Conservation (phyloP, 2,113 vertebrate genomes). For the Oriolus oriolus region DNA sequence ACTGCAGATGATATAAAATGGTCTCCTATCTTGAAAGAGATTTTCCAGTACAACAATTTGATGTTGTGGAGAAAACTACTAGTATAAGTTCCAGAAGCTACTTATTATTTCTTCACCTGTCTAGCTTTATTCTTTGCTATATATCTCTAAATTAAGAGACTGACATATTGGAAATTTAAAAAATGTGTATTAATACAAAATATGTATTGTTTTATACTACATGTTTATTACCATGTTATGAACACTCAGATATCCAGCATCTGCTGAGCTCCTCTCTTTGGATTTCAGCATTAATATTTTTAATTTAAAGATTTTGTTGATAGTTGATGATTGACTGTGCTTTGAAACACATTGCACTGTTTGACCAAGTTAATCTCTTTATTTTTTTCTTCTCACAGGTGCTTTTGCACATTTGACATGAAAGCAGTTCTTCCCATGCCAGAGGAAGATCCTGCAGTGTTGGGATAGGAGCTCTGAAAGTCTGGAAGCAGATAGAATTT, state of each 20-base stretch:
- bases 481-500: background rate
- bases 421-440: background rate
- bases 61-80: background rate
- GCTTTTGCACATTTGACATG: background rate
- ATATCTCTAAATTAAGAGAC: background rate
- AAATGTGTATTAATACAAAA: background rate
- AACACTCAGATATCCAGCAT: background rate
- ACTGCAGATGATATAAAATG: background rate
- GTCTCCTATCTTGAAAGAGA: background rate
- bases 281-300: background rate
- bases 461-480: background rate
- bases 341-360: background rate
- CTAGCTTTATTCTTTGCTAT: background rate
- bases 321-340: background rate
- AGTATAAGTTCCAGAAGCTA: background rate
- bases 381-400: background rate
- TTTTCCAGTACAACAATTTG: background rate
- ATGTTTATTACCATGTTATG: background rate
- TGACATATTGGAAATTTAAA: background rate
- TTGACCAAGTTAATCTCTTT: fast-evolving
- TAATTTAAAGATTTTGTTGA: background rate
- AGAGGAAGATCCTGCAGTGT: background rate
- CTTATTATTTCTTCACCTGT: background rate
- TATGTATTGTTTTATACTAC: background rate
- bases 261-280: background rate